Percentiles rank a stretch among this genome's conserved stretches.
These are phyloP conservation scores for Rhinoderma darwinii DNA, from an alignment of 2,113 vertebrate genomes.

Conservation along the genomic window DNA sequence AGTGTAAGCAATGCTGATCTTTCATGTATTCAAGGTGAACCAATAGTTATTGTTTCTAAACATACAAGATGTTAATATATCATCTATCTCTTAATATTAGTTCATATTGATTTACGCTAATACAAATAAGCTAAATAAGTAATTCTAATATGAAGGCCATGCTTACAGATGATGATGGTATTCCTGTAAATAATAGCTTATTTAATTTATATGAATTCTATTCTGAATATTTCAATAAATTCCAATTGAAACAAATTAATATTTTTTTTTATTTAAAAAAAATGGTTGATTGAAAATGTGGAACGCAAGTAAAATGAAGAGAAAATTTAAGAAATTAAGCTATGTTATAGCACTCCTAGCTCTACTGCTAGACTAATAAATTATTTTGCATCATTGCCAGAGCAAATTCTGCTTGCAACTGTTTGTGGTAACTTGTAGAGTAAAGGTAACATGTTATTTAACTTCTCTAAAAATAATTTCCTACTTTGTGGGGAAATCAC, in stretches of 20 bases:
- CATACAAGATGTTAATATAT: neutral
- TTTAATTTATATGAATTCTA: too few relatives aligned
- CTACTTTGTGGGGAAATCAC: too few relatives aligned
- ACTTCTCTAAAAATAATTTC: neutral
- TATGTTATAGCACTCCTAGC: neutral
- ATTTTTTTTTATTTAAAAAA: neutral
- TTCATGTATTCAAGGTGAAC: conserved; percentile 27
- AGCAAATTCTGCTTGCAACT: neutral
- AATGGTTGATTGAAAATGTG: neutral
- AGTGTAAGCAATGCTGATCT: conserved; percentile 16
- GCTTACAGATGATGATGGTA: neutral
- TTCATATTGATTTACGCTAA: neutral
- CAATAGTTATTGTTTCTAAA: conserved; percentile 25
- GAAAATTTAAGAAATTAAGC: neutral
- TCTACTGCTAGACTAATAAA: neutral
- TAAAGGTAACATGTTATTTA: too few relatives aligned
- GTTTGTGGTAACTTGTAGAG: neutral
- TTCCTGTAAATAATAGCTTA: neutral
- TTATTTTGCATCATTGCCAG: neutral
- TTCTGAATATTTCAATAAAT: too few relatives aligned
- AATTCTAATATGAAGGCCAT: neutral
- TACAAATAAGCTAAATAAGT: neutral
- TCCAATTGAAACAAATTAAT: neutral
- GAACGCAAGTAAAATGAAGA: neutral
- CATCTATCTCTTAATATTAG: neutral